These are phyloP conservation scores for Protodeltote pygarga DNA, from an alignment of 2,888 invertebrate genomes.

Conservation along the genomic window DNA sequence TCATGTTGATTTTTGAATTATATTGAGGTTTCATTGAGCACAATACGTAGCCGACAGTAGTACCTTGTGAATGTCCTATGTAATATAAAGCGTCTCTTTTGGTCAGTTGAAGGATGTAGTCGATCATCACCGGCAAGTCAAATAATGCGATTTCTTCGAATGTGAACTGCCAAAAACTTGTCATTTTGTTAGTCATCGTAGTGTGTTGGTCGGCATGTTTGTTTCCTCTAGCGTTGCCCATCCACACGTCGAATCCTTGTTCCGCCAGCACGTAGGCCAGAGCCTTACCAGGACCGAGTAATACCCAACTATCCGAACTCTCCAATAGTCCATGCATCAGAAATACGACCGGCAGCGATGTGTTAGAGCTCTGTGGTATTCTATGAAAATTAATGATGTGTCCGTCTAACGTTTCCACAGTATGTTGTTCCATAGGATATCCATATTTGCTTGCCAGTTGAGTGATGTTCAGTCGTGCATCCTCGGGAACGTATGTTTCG, in stretches of 20 bases:
- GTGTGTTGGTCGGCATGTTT: slow-evolving; percentile 70
- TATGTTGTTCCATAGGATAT: slow-evolving; percentile 66
- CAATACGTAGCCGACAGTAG: slow-evolving; percentile 87
- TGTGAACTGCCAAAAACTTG: slow-evolving; percentile 80
- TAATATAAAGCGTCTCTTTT: slow-evolving; percentile 86
- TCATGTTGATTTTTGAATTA: slow-evolving; percentile 83
- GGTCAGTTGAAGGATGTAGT: slow-evolving; percentile 85
- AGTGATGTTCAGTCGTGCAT: slow-evolving; percentile 61
- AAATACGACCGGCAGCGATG: slow-evolving; percentile 87
- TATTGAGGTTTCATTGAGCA: slow-evolving; percentile 84
- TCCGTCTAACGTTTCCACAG: slow-evolving; percentile 67
- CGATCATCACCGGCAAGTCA: slow-evolving; percentile 91
- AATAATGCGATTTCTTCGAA: slow-evolving; percentile 91
- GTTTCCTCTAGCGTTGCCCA: slow-evolving; percentile 94
- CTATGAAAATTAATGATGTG: slow-evolving; percentile 70
- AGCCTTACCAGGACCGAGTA: slow-evolving; percentile 88
- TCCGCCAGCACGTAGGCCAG: slow-evolving; percentile 89
- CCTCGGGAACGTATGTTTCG: slow-evolving; percentile 45
- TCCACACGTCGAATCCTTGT: slow-evolving; percentile 91
- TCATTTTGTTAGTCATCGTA: slow-evolving; percentile 40
- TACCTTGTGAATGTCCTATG: slow-evolving; percentile 91
- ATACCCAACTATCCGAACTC: slow-evolving; percentile 53
- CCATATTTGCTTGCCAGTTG: slow-evolving; percentile 61
- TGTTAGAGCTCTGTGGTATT: slow-evolving; percentile 57
- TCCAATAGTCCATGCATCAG: slow-evolving; percentile 93